A percentile compares a stretch with the other conserved stretches of the same genome.
These are phyloP conservation scores for Tretioscincus oriximinensis DNA, from an alignment of 2,113 vertebrate genomes.

Conservation along the genomic window DNA sequence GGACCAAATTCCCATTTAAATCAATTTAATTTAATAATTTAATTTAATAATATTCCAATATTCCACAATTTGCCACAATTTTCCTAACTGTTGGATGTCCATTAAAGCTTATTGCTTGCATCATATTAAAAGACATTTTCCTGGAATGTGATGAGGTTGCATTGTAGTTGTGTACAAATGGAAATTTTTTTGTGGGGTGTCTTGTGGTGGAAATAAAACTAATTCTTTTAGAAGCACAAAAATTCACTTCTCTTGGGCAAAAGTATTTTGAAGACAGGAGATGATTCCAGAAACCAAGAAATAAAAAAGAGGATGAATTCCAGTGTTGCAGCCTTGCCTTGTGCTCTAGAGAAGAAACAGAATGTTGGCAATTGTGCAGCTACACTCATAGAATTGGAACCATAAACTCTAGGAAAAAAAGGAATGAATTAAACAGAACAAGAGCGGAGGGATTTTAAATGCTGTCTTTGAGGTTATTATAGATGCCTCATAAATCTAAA, in stretches of 20 bases:
- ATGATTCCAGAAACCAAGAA: conserved; percentile 37
- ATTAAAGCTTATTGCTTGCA: too few species aligned
- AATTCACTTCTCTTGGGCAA: neutral
- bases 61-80: too few species aligned
- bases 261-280: conserved; percentile 17
- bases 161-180: neutral
- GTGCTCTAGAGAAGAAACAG: conserved; percentile 55
- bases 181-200: neutral
- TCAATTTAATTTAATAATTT: too few species aligned
- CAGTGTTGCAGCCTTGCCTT: conserved; percentile 44
- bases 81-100: too few species aligned
- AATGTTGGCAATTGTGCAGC: conserved; percentile 56
- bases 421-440: conserved; percentile 63
- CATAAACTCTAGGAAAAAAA: conserved; percentile 30
- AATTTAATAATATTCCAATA: too few species aligned
- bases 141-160: too few species aligned
- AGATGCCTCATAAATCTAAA: conserved; percentile 61
- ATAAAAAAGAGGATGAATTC: conserved; percentile 8
- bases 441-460: conserved; percentile 62
- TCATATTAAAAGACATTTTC: too few species aligned
- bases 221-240: neutral
- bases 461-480: conserved; percentile 59
- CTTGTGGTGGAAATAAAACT: neutral
- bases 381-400: conserved; percentile 62
- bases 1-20: too few species aligned